A percentile compares a stretch with the other conserved stretches of the same genome.
phyloP scores from a whole-genome alignment of 2,113 vertebrate genomes.

The Rhinopomastus cyanomelas region DNA sequence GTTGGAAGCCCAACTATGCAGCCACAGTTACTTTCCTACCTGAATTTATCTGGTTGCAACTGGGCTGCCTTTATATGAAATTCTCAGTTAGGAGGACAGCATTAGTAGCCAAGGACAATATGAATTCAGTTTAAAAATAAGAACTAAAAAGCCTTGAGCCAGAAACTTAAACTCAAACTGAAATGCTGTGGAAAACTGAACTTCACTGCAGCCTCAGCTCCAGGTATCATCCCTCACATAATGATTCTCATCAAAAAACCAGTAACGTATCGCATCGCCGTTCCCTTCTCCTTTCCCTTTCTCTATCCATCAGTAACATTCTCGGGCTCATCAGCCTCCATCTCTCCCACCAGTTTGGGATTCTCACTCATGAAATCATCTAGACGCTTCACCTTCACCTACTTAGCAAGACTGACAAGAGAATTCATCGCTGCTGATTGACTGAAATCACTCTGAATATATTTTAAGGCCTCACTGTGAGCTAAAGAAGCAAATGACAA shows the following conservation, averaged over 20 bases:
- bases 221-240: neutral
- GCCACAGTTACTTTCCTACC: neutral
- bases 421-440: neutral
- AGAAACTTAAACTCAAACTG: neutral
- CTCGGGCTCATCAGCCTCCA: neutral
- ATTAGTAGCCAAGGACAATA: neutral
- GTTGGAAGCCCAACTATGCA: neutral
- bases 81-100: neutral
- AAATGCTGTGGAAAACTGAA: neutral
- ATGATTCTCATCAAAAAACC: neutral
- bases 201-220: neutral
- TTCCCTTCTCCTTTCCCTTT: neutral
- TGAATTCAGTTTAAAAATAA: neutral
- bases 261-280: neutral
- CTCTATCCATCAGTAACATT: neutral
- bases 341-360: neutral
- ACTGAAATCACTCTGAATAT: neutral
- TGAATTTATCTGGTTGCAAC: neutral
- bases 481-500: neutral
- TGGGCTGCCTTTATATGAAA: neutral
- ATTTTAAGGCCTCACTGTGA: neutral
- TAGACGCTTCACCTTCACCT: neutral
- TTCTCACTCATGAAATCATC: neutral
- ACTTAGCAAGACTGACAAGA: neutral
- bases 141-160: neutral